Conservation (phyloP, 2,113 vertebrate species). For the Spizaetus ornatus region DNA sequence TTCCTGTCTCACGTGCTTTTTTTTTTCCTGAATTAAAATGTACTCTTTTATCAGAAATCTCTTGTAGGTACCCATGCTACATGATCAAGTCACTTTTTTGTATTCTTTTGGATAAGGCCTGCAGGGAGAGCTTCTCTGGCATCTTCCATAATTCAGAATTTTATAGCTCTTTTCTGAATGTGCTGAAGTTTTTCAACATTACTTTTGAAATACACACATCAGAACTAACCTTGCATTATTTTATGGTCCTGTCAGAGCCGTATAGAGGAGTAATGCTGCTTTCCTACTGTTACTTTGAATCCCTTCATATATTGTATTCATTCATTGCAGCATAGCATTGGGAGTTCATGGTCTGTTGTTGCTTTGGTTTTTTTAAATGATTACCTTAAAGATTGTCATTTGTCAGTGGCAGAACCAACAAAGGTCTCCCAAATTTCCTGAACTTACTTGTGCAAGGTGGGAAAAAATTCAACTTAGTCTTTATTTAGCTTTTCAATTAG, state of each 20-base stretch:
- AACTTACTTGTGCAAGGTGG: not conserved
- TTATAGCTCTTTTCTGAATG: not conserved
- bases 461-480: not conserved
- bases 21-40: not conserved
- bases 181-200: conserved; percentile 6
- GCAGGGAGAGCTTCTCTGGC: not conserved
- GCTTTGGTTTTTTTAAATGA: not conserved
- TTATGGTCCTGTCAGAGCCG: not conserved
- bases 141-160: conserved; percentile 2
- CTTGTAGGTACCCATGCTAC: not conserved
- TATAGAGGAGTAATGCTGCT: not conserved
- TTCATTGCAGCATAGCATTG: not conserved
- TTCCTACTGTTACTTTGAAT: not conserved
- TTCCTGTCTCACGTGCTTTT: not conserved
- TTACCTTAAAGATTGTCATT: not conserved
- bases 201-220: not conserved
- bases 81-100: not conserved
- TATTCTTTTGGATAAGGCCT: not conserved
- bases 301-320: not conserved
- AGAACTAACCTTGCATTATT: not conserved
- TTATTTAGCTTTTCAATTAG: not conserved
- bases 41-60: not conserved
- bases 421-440: not conserved
- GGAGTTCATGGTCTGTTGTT: not conserved
- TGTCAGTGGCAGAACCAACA: not conserved